Evolutionary conservation across 2,797 vertebrate species (phyloP).

Genomic region (Brachymystax lenok): DNA sequence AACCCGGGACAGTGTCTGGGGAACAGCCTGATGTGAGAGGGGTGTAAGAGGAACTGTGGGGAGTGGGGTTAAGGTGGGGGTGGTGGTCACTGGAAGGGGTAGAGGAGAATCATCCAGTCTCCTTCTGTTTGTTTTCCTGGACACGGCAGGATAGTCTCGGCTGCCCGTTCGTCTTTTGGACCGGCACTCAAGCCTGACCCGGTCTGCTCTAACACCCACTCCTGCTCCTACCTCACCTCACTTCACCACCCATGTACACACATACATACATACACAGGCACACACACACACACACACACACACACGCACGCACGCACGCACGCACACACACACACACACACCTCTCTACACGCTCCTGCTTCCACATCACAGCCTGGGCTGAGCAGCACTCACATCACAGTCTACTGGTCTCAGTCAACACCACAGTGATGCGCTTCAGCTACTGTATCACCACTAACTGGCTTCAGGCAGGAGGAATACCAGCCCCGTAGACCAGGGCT

Average conservation of each 20-base stretch:
- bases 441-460: no score
- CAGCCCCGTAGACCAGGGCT: no score
- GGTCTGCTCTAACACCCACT: constrained; percentile 41
- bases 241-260: constrained; percentile 17
- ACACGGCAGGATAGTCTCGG: constrained; percentile 42
- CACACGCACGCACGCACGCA: constrained; percentile 40
- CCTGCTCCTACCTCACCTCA: constrained; percentile 60
- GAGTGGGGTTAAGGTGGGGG: constrained; percentile 52
- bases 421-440: constrained; percentile 30
- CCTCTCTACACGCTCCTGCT: not conserved
- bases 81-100: constrained; percentile 40
- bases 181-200: constrained; percentile 44
- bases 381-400: no score
- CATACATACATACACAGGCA: constrained; percentile 40
- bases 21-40: constrained; percentile 47
- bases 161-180: constrained; percentile 57
- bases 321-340: not conserved
- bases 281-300: constrained; percentile 12
- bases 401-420: constrained; percentile 33
- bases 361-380: no score
- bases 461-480: no score
- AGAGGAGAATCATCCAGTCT: constrained; percentile 48
- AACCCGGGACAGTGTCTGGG: constrained; percentile 44
- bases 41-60: constrained; percentile 25
- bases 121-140: constrained; percentile 63